Percentiles rank a stretch among this genome's conserved stretches.
Evolutionary conservation across 2,888 invertebrate species (phyloP).

Genomic region (Brachypterus glaber): DNA sequence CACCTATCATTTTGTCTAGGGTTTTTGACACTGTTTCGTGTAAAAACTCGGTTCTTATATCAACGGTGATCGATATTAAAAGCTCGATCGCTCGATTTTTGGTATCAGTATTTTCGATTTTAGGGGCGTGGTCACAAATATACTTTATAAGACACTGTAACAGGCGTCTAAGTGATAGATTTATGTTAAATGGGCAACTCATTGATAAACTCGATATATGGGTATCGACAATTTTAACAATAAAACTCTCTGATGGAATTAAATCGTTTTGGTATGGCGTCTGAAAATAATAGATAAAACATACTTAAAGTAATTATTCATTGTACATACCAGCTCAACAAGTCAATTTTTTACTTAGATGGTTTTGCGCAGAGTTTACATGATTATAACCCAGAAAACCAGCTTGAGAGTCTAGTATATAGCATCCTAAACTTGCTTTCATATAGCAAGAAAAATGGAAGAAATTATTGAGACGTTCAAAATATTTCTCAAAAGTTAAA

Average conservation of each 20-base stretch:
- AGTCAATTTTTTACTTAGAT: too few species aligned
- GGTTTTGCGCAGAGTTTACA: too few species aligned
- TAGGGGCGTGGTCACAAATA: constrained; percentile 51
- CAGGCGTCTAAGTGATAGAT: constrained; percentile 55
- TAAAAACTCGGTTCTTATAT: constrained; percentile 65
- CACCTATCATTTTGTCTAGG: constrained; percentile 54
- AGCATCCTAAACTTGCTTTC: too few species aligned
- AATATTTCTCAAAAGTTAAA: too few species aligned
- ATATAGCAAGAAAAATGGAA: too few species aligned
- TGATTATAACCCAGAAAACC: too few species aligned
- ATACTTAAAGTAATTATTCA: too few species aligned
- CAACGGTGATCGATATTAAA: constrained; percentile 67
- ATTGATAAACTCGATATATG: constrained; percentile 57
- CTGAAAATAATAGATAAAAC: constrained; percentile 45
- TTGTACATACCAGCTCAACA: too few species aligned
- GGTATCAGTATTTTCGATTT: constrained; percentile 54
- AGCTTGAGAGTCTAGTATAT: too few species aligned
- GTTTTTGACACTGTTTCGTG: constrained; percentile 54
- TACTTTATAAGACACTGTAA: constrained; percentile 56
- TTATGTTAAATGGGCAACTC: constrained; percentile 48
- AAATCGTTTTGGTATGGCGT: constrained; percentile 65
- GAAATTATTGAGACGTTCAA: too few species aligned
- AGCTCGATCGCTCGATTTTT: constrained; percentile 56
- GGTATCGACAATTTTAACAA: constrained; percentile 62
- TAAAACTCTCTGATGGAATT: constrained; percentile 75